Base-by-base conservation (phyloP, 1,140 invertebrate species). In the Pomacea maculata region DNA sequence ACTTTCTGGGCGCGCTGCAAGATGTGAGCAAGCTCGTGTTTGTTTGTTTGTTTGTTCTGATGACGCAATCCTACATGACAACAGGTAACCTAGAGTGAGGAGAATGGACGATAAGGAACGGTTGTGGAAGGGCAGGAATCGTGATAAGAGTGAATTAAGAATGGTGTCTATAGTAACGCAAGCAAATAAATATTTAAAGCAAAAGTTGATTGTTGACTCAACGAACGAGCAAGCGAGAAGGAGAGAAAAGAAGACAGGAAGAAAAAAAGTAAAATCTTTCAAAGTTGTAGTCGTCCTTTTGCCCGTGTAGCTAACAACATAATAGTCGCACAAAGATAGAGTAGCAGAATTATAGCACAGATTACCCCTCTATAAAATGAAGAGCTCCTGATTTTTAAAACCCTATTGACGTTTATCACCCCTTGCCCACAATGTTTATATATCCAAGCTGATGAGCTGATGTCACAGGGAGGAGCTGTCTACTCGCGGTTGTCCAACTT, bases 401-500 rank as follows among this genome's bases (percentile, higher is more conserved):
- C 29, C 15, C 17, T 2, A 34, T 1, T 73, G n/a, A 73, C 29
- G 8, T 19, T 73, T 1, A 73, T 45, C 0, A 0, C 25, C 25
- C 25, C 25, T 0, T 25, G 0, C 25, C 4, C 0, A 19, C 4
- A 67, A 19, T 17, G n/a, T 1, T 1, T 25, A 25, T 25, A 25
- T 11, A 10, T 7, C 8, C 1, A 14, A 14, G 54, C 21, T 15
- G 34, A 52, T 45, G 10, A 74, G 34, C 19, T 74, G 54, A 74
- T 2, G 34, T 52, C 52, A n/a, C 29, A 88, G 88, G 87, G 86
- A 52, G 90, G 90, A 12, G 86, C 87, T 34, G 83, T 89, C 17
- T 99, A 99, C 92, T 95, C 95, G 3, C 93, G 98, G 89, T 95
- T 96, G 88, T 96, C 96, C 45, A 99, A 99, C 92, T 97, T 97